Percentiles rank a stretch among this genome's conserved stretches.
These are phyloP conservation scores for Sebastes fasciatus DNA, from an alignment of 2,113 vertebrate species.

Conservation along the genomic window DNA sequence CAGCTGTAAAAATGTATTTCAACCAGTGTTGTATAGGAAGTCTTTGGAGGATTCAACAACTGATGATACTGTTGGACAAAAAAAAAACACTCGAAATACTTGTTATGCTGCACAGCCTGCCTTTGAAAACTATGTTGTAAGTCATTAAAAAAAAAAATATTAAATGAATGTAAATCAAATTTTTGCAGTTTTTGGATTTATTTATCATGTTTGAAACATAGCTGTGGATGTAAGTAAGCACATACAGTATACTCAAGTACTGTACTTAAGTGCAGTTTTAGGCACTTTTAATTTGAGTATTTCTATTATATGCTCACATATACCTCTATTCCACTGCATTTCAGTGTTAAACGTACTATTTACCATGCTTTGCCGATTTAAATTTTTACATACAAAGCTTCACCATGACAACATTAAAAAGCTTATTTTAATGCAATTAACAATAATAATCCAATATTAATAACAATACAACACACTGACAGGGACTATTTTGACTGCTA, in stretches of 20 bases:
- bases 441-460: background rate
- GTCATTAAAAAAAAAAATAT: conserved; percentile 59
- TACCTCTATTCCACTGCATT: background rate
- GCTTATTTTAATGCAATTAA: background rate
- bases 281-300: background rate
- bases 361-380: background rate
- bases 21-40: conserved; percentile 44
- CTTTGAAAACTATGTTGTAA: conserved; percentile 71
- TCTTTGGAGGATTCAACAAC: conserved; percentile 46
- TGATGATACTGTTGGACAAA: conserved; percentile 46
- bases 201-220: conserved; percentile 1
- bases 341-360: background rate
- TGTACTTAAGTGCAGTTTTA: background rate
- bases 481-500: background rate
- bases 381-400: background rate
- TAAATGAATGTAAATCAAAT: conserved; percentile 79
- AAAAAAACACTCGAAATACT: conserved; percentile 69
- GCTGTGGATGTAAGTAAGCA: background rate
- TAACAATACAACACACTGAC: too few species aligned
- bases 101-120: conserved; percentile 75
- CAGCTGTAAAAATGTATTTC: conserved; percentile 62
- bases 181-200: background rate
- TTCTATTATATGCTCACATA: background rate
- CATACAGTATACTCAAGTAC: background rate
- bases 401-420: background rate